These are phyloP conservation scores for Gasteruption jaculator DNA, from an alignment of 2,888 invertebrate species.

Conservation along the genomic window DNA sequence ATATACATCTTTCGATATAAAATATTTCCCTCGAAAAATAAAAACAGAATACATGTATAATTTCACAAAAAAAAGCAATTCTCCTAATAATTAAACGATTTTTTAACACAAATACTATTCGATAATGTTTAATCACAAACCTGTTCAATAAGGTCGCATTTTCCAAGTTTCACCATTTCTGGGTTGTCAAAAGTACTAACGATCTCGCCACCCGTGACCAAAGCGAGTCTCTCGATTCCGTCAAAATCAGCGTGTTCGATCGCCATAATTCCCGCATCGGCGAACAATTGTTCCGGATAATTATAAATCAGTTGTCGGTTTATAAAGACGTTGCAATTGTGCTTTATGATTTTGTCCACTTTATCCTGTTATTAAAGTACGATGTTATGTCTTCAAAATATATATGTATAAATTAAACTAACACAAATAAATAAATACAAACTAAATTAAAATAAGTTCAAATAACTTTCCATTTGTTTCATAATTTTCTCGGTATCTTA, in stretches of 20 bases:
- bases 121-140: constrained; percentile 49
- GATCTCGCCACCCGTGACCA: constrained; percentile 98
- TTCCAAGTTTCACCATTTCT: constrained; percentile 84
- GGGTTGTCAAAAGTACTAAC: constrained; percentile 97
- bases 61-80: no score
- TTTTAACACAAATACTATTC: no score
- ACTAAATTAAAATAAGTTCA: no score
- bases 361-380: constrained; percentile 63
- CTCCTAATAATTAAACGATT: constrained; percentile 5
- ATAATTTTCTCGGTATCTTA: constrained; percentile 22
- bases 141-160: constrained; percentile 94
- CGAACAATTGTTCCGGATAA: constrained; percentile 98
- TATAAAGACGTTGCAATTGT: constrained; percentile 96
- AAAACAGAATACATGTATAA: no score
- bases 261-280: constrained; percentile 97
- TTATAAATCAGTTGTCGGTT: constrained; percentile 99
- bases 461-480: constrained; percentile 1
- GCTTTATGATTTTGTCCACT: constrained; percentile 90
- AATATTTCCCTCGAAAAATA: no score
- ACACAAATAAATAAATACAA: background rate
- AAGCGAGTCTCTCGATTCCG: constrained; percentile 93
- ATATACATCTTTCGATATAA: no score
- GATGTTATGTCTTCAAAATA: background rate
- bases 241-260: constrained; percentile 99
- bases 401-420: background rate